phyloP scores from a whole-genome alignment of 2,797 vertebrate genomes.

The Stomatorhinus walkeri region DNA sequence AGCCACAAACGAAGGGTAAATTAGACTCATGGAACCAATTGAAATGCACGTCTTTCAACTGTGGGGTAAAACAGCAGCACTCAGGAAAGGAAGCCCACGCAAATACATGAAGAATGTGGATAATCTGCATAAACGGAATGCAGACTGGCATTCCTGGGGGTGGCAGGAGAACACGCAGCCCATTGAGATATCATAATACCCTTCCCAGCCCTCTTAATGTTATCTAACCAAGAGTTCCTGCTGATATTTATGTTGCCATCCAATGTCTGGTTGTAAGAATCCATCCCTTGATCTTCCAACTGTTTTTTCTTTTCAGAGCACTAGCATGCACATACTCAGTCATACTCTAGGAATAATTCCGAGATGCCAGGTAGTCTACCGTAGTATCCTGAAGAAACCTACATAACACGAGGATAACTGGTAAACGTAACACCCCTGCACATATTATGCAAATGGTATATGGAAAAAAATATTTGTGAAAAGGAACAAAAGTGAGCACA shows the following conservation, averaged over 20 bases:
- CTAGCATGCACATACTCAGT: background rate
- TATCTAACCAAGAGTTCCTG: background rate
- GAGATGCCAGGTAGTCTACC: background rate
- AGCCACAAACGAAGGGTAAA: background rate
- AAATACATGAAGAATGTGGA: background rate
- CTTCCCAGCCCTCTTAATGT: background rate
- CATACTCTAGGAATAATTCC: background rate
- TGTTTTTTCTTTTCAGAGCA: background rate
- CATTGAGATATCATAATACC: background rate
- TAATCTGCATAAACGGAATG: conserved; percentile 1
- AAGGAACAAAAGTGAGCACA: background rate
- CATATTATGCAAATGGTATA: background rate
- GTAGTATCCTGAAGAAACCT: background rate
- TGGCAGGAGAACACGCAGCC: background rate
- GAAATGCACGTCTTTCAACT: background rate
- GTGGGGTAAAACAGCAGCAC: background rate
- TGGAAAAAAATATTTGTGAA: background rate
- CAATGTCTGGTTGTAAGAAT: background rate
- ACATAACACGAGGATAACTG: background rate
- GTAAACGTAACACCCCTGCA: background rate
- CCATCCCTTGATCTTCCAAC: background rate
- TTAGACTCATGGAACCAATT: background rate
- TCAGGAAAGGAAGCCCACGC: background rate
- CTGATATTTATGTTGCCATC: background rate
- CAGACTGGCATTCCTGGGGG: background rate